Percentiles rank a stretch among this genome's conserved stretches.
Conservation (phyloP, 2,797 vertebrate genomes). For the Tenualosa thibaudeaui region DNA sequence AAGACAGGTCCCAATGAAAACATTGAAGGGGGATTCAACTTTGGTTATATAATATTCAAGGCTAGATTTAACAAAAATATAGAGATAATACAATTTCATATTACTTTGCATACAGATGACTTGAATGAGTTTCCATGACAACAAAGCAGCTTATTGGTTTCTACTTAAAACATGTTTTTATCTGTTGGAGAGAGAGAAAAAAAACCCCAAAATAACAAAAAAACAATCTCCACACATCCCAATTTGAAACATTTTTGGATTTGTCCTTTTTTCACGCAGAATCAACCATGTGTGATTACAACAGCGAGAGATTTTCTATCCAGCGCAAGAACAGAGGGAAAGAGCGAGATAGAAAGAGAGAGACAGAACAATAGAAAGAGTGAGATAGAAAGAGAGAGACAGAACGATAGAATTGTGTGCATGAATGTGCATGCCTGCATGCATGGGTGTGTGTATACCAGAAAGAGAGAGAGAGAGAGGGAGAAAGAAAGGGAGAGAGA, state of each 20-base stretch:
- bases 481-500: slow-evolving; percentile 25
- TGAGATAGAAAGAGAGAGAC: slow-evolving; percentile 26
- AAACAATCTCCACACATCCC: slow-evolving; percentile 29
- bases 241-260: slow-evolving; percentile 36
- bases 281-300: slow-evolving; percentile 38
- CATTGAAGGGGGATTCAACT: slow-evolving; percentile 79
- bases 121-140: slow-evolving; percentile 75
- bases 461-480: slow-evolving; percentile 26
- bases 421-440: slow-evolving; percentile 34
- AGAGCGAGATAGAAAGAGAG: slow-evolving; percentile 28
- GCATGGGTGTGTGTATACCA: slow-evolving; percentile 47
- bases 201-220: slow-evolving; percentile 39
- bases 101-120: slow-evolving; percentile 82
- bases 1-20: slow-evolving; percentile 57
- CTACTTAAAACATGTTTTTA: slow-evolving; percentile 68
- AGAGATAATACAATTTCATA: slow-evolving; percentile 80
- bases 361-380: background rate
- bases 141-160: slow-evolving; percentile 79
- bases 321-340: background rate
- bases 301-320: background rate
- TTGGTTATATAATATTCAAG: slow-evolving; percentile 86
- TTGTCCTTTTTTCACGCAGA: slow-evolving; percentile 40
- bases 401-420: background rate
- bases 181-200: slow-evolving; percentile 55
- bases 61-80: slow-evolving; percentile 81